A percentile compares a stretch with the other conserved stretches of the same genome.
These are phyloP conservation scores for Tachyglossus aculeatus DNA, from an alignment of 2,797 vertebrate species.

Conservation along the genomic window DNA sequence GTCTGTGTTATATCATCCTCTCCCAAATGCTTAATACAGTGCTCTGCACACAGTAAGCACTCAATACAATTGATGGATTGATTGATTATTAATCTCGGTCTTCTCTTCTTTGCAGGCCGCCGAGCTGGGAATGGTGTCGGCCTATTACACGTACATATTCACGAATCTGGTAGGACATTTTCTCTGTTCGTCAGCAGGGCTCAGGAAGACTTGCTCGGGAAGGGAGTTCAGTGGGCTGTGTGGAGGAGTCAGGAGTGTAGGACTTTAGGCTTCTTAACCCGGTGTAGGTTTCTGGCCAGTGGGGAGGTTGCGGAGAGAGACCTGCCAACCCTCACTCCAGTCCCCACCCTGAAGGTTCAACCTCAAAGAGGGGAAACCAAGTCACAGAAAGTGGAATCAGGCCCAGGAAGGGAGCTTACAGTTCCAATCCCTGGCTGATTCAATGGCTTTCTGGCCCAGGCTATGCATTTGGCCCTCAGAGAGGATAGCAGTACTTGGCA, in stretches of 20 bases:
- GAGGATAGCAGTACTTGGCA: no score
- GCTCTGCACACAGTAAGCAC: no score
- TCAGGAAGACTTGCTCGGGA: background rate
- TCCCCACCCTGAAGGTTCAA: no score
- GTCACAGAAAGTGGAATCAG: background rate
- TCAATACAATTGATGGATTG: no score
- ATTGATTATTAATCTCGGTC: slow-evolving; percentile 57
- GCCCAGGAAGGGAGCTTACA: no score
- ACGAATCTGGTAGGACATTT: slow-evolving; percentile 93
- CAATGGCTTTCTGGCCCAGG: background rate
- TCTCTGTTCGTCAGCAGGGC: slow-evolving; percentile 19
- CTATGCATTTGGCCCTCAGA: no score
- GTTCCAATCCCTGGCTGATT: background rate
- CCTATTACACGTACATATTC: slow-evolving; percentile 99
- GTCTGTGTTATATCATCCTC: no score
- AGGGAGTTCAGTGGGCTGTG: accelerated
- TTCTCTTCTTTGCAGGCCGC: slow-evolving; percentile 86
- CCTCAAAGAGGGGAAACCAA: background rate
- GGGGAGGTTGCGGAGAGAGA: no score
- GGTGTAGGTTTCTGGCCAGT: no score
- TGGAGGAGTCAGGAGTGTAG: accelerated
- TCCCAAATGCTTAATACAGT: no score
- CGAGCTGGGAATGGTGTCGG: slow-evolving; percentile 95
- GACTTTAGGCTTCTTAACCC: no score
- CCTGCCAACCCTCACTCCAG: background rate